Percentiles rank a stretch among this genome's conserved stretches.
phyloP scores from a whole-genome alignment of 92 coral and sea anemone species.

The Zoanthus solanderi region DNA sequence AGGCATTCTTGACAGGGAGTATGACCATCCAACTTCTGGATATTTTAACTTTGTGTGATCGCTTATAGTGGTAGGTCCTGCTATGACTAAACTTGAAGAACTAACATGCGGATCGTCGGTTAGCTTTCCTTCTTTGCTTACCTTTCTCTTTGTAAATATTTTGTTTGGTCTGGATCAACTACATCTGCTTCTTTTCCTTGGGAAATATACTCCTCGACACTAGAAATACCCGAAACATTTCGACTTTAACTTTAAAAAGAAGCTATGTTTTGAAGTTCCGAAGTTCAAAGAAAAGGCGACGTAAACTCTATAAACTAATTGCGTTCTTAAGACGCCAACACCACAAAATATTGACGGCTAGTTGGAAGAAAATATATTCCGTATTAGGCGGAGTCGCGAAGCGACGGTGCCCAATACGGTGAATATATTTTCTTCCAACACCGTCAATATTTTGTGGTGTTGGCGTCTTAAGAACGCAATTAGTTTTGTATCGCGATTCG shows the following conservation, averaged over 20 bases:
- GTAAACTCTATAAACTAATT: no score
- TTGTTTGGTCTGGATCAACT: conserved; percentile 49
- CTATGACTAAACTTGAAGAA: neutral
- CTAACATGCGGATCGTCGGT: neutral
- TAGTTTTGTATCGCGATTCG: no score
- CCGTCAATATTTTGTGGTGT: no score
- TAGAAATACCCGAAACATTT: conserved; percentile 33
- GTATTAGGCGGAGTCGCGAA: no score
- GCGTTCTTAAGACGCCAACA: no score
- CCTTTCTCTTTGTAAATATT: conserved; percentile 41
- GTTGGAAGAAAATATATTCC: no score
- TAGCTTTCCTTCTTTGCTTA: conserved; percentile 1
- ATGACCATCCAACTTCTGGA: conserved; percentile 49
- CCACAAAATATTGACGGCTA: no score
- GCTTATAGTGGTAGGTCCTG: conserved; percentile 5
- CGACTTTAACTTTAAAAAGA: neutral
- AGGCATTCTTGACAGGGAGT: conserved; percentile 32
- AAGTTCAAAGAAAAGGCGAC: conserved; percentile 13
- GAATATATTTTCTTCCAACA: no score
- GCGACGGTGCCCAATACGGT: no score
- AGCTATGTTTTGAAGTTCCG: conserved; percentile 1
- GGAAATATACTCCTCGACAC: no score
- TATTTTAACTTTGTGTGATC: conserved; percentile 31
- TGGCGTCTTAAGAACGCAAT: no score
- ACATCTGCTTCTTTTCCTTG: no score